These are phyloP conservation scores for Urophycis tenuis DNA, from an alignment of 2,797 vertebrate genomes.

Conservation along the genomic window DNA sequence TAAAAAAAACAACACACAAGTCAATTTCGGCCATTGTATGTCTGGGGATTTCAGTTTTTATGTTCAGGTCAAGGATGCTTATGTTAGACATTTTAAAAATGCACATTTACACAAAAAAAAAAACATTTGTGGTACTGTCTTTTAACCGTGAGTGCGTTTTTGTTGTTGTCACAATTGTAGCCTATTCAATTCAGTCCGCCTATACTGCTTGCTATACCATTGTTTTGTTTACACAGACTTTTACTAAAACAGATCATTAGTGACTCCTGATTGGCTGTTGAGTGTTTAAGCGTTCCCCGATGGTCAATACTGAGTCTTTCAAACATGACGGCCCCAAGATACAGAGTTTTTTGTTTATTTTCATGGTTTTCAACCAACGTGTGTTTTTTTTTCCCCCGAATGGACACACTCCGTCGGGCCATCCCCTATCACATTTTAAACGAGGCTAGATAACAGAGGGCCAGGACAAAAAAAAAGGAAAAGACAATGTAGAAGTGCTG, in stretches of 20 bases:
- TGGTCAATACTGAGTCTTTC: not conserved
- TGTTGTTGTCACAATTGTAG: not conserved
- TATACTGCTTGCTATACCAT: not conserved
- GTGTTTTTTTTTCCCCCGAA: slow-evolving; percentile 7
- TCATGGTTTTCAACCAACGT: not conserved
- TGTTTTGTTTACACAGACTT: not conserved
- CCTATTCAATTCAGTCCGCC: not conserved
- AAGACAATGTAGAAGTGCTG: slow-evolving; percentile 66
- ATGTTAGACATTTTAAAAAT: too few species aligned
- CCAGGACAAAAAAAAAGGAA: slow-evolving; percentile 62
- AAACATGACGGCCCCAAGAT: not conserved
- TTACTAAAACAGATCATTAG: not conserved
- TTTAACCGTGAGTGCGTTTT: not conserved
- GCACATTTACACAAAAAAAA: too few species aligned
- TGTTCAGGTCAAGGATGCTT: too few species aligned
- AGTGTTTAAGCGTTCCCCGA: not conserved
- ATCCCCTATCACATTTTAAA: slow-evolving; percentile 36
- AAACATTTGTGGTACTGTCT: not conserved
- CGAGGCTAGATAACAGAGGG: slow-evolving; percentile 46
- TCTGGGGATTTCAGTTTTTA: too few species aligned
- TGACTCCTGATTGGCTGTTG: not conserved
- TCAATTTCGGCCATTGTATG: too few species aligned
- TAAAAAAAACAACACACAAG: too few species aligned
- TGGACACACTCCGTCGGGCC: slow-evolving; percentile 22
- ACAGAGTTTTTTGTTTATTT: not conserved